Percentiles rank a stretch among this genome's conserved stretches.
Conservation (phyloP, 2,888 invertebrate genomes). For the Lamellibrachia satsuma region DNA sequence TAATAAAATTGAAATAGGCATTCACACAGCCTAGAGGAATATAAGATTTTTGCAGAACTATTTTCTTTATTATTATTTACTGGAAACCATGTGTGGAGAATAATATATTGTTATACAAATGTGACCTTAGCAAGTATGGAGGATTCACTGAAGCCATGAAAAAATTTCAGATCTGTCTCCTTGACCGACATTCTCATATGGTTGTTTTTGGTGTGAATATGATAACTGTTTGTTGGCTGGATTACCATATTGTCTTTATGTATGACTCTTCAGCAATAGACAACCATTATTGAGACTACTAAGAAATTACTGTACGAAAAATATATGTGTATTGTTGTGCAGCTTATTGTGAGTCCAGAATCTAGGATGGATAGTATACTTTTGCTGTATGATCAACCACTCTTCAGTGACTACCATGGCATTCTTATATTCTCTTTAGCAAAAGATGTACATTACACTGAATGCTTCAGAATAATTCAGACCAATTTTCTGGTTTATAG, state of each 20-base stretch:
- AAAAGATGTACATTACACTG: neutral
- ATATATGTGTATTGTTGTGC: neutral
- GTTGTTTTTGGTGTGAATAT: no score
- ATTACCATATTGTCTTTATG: neutral
- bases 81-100: no score
- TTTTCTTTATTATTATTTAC: no score
- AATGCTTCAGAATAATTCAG: neutral
- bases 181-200: no score
- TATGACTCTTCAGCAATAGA: neutral
- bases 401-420: neutral
- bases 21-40: no score
- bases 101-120: no score
- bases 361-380: neutral
- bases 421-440: neutral
- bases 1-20: no score
- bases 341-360: neutral
- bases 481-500: constrained; percentile 1
- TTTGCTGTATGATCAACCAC: neutral
- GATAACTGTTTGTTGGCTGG: neutral
- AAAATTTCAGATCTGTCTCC: no score
- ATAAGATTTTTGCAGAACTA: no score
- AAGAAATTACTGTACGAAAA: neutral
- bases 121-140: no score
- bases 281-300: neutral
- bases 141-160: no score